phyloP scores from a whole-genome alignment of 2,797 vertebrate genomes.

The Poeciliopsis presidionis region DNA sequence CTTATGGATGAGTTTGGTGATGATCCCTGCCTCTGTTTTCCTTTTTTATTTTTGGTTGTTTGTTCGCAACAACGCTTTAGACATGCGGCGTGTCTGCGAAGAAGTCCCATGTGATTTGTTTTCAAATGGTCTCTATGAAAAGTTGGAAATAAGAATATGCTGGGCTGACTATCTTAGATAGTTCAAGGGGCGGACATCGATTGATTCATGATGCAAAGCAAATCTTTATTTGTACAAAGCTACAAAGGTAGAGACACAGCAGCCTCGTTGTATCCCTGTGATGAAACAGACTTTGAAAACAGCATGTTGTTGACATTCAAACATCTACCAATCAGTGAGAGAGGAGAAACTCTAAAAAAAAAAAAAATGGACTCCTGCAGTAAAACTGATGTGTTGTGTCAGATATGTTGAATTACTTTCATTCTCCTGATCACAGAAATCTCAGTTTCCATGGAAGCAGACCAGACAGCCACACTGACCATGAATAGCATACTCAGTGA shows the following conservation, averaged over 20 bases:
- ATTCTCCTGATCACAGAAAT: constrained; percentile 30
- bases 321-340: neutral
- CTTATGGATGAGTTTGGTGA: neutral
- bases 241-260: neutral
- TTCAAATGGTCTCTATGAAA: neutral
- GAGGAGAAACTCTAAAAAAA: neutral
- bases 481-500: constrained; percentile 38
- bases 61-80: neutral
- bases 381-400: constrained; percentile 1
- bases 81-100: neutral
- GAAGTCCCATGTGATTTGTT: neutral
- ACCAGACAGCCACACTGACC: constrained; percentile 31
- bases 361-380: neutral
- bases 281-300: neutral
- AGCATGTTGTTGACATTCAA: neutral
- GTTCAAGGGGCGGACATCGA: neutral
- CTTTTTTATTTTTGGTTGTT: neutral
- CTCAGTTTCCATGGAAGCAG: constrained; percentile 58
- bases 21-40: neutral
- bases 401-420: constrained; percentile 30
- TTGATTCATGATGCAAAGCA: neutral
- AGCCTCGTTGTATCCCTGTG: neutral
- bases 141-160: neutral
- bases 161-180: neutral
- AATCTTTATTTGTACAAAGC: neutral